Evolutionary conservation across 1,140 invertebrate genomes (phyloP).

Genomic region (Platorchestia sp.): DNA sequence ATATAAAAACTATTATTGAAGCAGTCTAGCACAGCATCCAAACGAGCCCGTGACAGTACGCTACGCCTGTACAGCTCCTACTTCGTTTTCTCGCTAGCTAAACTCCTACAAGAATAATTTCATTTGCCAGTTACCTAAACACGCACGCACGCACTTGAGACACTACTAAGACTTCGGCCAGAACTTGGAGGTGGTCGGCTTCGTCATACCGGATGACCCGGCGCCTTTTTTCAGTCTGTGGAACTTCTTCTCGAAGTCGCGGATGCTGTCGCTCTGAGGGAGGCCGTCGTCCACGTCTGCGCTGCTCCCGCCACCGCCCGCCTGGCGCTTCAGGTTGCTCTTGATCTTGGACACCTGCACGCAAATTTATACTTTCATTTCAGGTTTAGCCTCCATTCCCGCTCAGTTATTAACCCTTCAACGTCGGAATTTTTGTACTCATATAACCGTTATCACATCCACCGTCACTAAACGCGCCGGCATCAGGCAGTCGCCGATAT

Average conservation of each 20-base stretch:
- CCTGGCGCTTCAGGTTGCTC: constrained; percentile 20
- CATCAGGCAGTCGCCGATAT: too few relatives aligned
- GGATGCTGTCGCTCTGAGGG: not conserved
- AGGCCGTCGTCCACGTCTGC: constrained; percentile 11
- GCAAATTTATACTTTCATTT: not conserved
- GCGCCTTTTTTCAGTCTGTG: constrained; percentile 40
- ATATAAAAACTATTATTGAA: not conserved
- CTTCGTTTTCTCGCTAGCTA: not conserved
- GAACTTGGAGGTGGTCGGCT: constrained; percentile 12
- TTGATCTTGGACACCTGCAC: constrained; percentile 39
- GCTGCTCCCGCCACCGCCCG: not conserved
- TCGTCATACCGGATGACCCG: constrained; percentile 28
- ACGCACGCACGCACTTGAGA: not conserved
- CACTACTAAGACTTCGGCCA: constrained; percentile 44
- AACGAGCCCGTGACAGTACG: not conserved
- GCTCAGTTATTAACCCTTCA: too few relatives aligned
- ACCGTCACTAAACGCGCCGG: too few relatives aligned
- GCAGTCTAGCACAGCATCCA: not conserved
- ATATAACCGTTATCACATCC: too few relatives aligned
- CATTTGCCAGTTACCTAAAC: constrained; percentile 16
- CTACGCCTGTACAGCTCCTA: not conserved
- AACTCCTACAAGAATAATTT: constrained; percentile 51
- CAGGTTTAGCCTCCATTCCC: too few relatives aligned
- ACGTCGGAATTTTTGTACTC: too few relatives aligned
- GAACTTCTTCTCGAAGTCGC: constrained; percentile 28